Evolutionary conservation across 2,797 vertebrate genomes (phyloP), one percentile per base, ranked within the genome.

Genomic region (Bufotes viridis): DNA sequence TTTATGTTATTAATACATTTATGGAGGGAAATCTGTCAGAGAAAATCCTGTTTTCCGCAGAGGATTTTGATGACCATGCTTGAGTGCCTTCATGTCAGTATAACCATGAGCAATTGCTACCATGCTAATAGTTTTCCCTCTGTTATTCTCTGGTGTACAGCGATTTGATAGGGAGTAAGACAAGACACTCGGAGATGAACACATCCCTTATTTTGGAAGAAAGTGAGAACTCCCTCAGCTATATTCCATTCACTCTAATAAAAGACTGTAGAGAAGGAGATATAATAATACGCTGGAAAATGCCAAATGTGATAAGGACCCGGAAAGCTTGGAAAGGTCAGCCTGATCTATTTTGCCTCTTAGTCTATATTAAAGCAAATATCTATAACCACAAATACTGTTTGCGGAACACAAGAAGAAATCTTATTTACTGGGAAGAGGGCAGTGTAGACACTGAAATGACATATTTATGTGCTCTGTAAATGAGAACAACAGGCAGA

Each of bases 1-100:
- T 89, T 87, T 86, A 87, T 87, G 85, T 86, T 89, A 89, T 89
- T 89, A 89, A 83, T 89, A 87, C 85, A 89, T 87, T 89, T 89
- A 89, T 86, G 49, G 70, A 82, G 55, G 72, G 84, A 78, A 82
- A 89, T 83, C 69, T 89, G 84, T 86, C 84, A 87, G 81, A 83
- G 88, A 89, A 87, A 87, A 89, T 87, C 85, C 85, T 87, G 74
- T 86, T 89, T 82, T 87, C 85, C 70, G 49, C 80, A 18, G 88
- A 86, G 88, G 84, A 69, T 85, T 84, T 88, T 88, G 87, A 88
- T 89, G 84, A 86, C 79, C 88, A 86, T 78, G 88, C 84, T 82
- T 86, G 80, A 89, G 85, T 87, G 88, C 80, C 78, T 89, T 89
- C 51, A 89, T 87, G 88, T 89, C 88, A 89, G 82, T 87, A 61